Percentiles rank a stretch among this genome's conserved stretches.
phyloP scores from a whole-genome alignment of 2,113 vertebrate species.

The Cheirogaleus medius region DNA sequence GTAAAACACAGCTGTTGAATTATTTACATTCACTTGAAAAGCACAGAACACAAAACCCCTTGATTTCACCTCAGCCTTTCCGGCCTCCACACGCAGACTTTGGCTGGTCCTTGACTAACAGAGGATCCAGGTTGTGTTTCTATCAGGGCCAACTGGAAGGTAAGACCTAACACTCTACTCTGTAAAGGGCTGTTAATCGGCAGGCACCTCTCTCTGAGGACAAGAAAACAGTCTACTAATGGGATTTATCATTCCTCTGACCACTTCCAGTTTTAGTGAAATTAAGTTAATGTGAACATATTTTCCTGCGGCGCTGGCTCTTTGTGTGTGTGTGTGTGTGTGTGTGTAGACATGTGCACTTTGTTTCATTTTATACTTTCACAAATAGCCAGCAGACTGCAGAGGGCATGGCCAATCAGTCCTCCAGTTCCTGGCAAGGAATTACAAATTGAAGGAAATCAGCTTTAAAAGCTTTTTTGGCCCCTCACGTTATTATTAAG shows the following conservation, averaged over 20 bases:
- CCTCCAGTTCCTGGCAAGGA: constrained; percentile 59
- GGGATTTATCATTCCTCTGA: background rate
- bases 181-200: background rate
- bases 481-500: constrained; percentile 73
- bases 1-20: constrained; percentile 47
- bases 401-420: constrained; percentile 65
- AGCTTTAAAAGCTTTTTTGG: constrained; percentile 79
- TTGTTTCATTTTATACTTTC: constrained; percentile 63
- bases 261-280: constrained; percentile 58
- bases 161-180: background rate
- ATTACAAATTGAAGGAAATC: constrained; percentile 76
- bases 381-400: constrained; percentile 73
- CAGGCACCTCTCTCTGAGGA: background rate
- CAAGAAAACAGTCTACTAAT: constrained; percentile 32
- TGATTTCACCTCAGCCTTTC: constrained; percentile 28
- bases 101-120: background rate
- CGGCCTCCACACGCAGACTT: background rate
- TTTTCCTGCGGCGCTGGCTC: constrained; percentile 19
- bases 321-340: background rate
- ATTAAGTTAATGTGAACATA: constrained; percentile 33
- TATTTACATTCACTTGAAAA: constrained; percentile 46
- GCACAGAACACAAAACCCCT: background rate
- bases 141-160: background rate
- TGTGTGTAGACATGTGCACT: background rate
- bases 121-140: background rate